Evolutionary conservation across 1,140 invertebrate species (phyloP), one percentile per base, ranked within the genome.

Genomic region (Zaprionus nigranus): DNA sequence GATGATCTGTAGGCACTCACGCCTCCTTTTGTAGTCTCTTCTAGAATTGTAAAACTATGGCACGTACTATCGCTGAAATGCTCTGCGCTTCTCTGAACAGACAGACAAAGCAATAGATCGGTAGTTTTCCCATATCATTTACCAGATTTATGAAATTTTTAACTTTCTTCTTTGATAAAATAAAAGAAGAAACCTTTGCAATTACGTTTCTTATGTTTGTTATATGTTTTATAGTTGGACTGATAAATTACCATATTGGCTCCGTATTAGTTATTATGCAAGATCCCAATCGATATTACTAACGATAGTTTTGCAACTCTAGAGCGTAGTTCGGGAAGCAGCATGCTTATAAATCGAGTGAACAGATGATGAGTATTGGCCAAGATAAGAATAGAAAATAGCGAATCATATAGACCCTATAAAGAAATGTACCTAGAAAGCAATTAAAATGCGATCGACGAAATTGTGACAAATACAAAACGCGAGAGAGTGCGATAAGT

Each of bases 401-500:
- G 49, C 30, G 17, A 46, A 62, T 62, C 26, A 53, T 73, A 71
- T 73, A 71, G 73, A 77, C 68, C 83, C 74, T 78, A 71, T 68
- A 66, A 77, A 77, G 82, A 74, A 84, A 78, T 90, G 85, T 90
- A 90, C 85, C 85, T 90, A 86, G 81, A 90, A 85, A 83, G 85
- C 85, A 90, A 85, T 85, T 83, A 58, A 88, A 46, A 84, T 81
- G 84, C 84, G 85, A 90, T 90, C 78, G 78, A 90, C 49, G 85
- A 85, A 88, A 90, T 81, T 90, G 85, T 90, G 85, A 90, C 85
- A 90, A 90, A 90, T 90, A 90, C 86, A 73, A 79, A 66, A 53
- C 65, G 64, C 34, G 64, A 53, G 28, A 53, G 28, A 51, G 49
- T 40, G 43, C 36, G 53, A 60, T 57, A 28, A 40, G 17, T 40